Conservation (phyloP, 2,797 vertebrate species). For the Acrossocheilus wenchowensis region DNA sequence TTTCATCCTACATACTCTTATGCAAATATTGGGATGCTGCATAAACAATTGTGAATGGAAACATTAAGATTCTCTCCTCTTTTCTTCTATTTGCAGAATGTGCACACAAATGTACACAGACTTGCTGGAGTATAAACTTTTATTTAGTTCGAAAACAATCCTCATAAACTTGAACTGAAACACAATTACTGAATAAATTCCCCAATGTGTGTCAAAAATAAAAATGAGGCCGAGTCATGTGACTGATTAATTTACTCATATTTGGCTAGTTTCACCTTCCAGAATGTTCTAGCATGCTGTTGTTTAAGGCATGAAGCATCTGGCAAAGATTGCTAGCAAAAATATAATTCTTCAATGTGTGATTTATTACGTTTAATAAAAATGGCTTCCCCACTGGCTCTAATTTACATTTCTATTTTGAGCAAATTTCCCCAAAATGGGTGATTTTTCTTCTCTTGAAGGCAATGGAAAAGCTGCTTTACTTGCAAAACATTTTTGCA, state of each 20-base stretch:
- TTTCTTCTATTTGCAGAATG: not conserved
- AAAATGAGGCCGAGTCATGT: not conserved
- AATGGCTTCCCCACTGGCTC: not conserved
- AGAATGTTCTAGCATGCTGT: not conserved
- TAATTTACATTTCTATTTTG: not conserved
- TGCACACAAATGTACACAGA: not conserved
- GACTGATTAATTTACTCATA: not conserved
- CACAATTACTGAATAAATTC: not conserved
- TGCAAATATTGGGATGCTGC: not conserved
- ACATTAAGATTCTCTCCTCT: not conserved
- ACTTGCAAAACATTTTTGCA: not conserved
- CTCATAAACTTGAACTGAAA: not conserved
- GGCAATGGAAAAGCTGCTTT: not conserved
- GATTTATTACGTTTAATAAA: not conserved
- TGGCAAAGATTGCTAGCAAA: not conserved
- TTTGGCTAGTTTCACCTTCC: not conserved
- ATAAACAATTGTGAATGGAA: not conserved
- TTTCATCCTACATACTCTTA: not conserved
- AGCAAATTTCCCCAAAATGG: not conserved
- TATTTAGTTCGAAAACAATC: not conserved
- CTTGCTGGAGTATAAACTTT: not conserved
- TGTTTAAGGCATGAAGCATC: not conserved
- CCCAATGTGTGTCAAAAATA: not conserved
- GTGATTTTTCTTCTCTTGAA: not conserved
- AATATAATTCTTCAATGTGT: not conserved